Conservation (phyloP, 2,888 invertebrate genomes). For the Cephalotes varians region DNA sequence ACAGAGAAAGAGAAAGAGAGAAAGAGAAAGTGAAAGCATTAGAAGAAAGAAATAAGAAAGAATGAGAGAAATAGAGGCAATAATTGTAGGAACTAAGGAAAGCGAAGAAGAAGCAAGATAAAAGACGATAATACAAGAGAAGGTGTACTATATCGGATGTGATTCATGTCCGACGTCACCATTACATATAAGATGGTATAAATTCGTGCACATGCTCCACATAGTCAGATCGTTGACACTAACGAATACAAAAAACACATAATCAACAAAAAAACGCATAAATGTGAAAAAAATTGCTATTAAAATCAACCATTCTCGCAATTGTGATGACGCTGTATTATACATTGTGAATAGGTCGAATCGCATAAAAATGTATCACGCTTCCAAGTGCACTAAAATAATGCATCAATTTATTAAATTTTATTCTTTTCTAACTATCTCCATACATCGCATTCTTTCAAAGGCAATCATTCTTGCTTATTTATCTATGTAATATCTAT, state of each 20-base stretch:
- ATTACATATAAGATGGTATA: slow-evolving; percentile 28
- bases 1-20: background rate
- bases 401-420: slow-evolving; percentile 22
- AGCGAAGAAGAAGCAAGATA: slow-evolving; percentile 18
- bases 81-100: slow-evolving; percentile 24
- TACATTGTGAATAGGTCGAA: background rate
- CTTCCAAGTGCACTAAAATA: slow-evolving; percentile 14
- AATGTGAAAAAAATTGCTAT: background rate
- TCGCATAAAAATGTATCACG: slow-evolving; percentile 11
- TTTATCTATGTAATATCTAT: background rate
- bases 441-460: background rate
- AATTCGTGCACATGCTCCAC: background rate
- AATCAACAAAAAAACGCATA: too few relatives aligned
- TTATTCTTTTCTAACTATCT: background rate
- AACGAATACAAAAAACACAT: background rate
- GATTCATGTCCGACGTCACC: slow-evolving; percentile 20
- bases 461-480: slow-evolving; percentile 1
- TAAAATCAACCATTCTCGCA: slow-evolving; percentile 1
- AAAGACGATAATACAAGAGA: slow-evolving; percentile 36
- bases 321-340: background rate
- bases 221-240: background rate
- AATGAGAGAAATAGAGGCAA: background rate
- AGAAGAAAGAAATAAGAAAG: slow-evolving; percentile 1
- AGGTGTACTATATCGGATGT: slow-evolving; percentile 25
- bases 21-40: slow-evolving; percentile 1